Percentiles rank a stretch among this genome's conserved stretches.
phyloP scores from a whole-genome alignment of 2,888 invertebrate species.

The Drosophila pegasa region DNA sequence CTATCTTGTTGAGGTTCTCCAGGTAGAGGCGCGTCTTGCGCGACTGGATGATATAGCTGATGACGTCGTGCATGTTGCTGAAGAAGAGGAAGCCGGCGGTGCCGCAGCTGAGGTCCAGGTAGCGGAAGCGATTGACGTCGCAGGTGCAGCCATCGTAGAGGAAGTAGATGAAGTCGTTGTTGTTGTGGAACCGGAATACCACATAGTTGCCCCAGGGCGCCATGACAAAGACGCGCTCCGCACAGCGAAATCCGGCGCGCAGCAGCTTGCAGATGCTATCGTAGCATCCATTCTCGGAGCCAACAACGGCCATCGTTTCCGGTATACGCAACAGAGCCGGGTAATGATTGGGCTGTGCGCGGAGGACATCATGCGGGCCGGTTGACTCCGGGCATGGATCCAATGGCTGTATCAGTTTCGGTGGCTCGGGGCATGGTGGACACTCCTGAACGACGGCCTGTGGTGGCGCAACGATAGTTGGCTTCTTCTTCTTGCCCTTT shows the following conservation, averaged over 20 bases:
- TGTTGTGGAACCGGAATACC: conserved; percentile 73
- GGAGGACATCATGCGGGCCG: conserved; percentile 65
- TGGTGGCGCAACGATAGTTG: conserved; percentile 32
- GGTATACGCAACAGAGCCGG: conserved; percentile 76
- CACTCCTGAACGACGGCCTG: conserved; percentile 32
- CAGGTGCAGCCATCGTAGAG: conserved; percentile 83
- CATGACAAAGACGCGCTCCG: conserved; percentile 82
- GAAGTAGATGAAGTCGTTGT: conserved; percentile 69
- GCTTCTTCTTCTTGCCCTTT: conserved; percentile 48
- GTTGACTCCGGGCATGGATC: conserved; percentile 65
- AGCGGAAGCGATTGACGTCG: conserved; percentile 78
- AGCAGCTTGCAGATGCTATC: conserved; percentile 77
- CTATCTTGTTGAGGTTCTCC: conserved; percentile 73
- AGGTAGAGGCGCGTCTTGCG: conserved; percentile 70
- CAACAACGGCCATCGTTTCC: conserved; percentile 73
- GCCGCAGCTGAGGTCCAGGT: conserved; percentile 77
- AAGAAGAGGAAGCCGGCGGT: conserved; percentile 81
- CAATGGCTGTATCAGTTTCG: conserved; percentile 62
- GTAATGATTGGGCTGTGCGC: conserved; percentile 76
- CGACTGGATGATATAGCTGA: conserved; percentile 72
- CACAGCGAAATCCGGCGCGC: conserved; percentile 75
- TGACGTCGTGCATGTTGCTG: conserved; percentile 70
- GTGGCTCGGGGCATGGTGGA: conserved; percentile 61
- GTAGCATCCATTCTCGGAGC: conserved; percentile 80
- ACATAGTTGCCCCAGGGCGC: conserved; percentile 84